These are phyloP conservation scores for Bryconaethiops microstoma DNA, from an alignment of 2,797 vertebrate species.

Conservation along the genomic window DNA sequence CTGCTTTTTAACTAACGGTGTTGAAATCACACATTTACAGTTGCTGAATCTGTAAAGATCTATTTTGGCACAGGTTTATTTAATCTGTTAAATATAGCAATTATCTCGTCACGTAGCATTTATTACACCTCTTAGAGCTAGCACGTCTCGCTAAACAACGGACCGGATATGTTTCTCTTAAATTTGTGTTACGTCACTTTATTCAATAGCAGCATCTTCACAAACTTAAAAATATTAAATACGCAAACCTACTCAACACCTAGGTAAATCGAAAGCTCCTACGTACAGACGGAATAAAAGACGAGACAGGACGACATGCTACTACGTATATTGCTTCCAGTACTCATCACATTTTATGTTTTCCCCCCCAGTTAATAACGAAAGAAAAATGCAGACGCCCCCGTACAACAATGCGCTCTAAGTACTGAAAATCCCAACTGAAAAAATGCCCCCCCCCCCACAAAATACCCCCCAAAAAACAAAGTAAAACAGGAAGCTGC, in stretches of 20 bases:
- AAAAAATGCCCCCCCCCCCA: constrained; percentile 44
- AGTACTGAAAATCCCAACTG: constrained; percentile 59
- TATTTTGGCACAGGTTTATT: constrained; percentile 84
- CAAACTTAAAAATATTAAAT: constrained; percentile 73
- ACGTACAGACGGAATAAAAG: constrained; percentile 74
- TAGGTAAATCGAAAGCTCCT: constrained; percentile 76
- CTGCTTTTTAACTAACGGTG: constrained; percentile 73
- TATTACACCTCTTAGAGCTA: constrained; percentile 75
- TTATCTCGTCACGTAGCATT: constrained; percentile 72
- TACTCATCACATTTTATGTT: constrained; percentile 81
- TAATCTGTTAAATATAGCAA: constrained; percentile 69
- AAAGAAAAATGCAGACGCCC: constrained; percentile 53
- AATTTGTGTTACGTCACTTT: constrained; percentile 78
- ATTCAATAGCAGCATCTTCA: constrained; percentile 85
- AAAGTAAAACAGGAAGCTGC: constrained; percentile 63
- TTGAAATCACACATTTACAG: constrained; percentile 77
- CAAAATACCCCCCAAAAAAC: constrained; percentile 31
- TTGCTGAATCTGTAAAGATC: constrained; percentile 70
- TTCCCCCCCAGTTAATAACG: constrained; percentile 67
- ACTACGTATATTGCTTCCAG: constrained; percentile 86
- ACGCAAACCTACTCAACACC: constrained; percentile 78
- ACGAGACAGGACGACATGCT: constrained; percentile 81
- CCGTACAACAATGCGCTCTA: constrained; percentile 56
- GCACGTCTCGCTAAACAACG: constrained; percentile 75
- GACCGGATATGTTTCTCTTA: constrained; percentile 79